Percentiles rank a stretch among this genome's conserved stretches.
These are phyloP conservation scores for Magallana gigas DNA, from an alignment of 1,140 invertebrate species.

Conservation along the genomic window DNA sequence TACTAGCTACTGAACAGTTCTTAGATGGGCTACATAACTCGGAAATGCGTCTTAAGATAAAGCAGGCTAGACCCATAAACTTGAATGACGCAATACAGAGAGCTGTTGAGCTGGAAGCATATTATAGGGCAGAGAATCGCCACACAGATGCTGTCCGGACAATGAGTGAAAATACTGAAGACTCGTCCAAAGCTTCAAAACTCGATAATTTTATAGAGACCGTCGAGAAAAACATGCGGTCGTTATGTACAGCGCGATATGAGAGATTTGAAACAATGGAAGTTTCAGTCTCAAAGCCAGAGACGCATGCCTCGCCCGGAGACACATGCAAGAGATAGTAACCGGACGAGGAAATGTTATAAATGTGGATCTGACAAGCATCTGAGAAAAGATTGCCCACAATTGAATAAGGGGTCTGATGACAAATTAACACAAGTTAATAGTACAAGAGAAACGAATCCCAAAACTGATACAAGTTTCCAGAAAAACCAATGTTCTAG, in stretches of 20 bases:
- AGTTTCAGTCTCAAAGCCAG: constrained; percentile 29
- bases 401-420: no score
- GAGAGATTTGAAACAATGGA: constrained; percentile 30
- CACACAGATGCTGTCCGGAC: background rate
- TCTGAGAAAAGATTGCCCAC: constrained; percentile 15
- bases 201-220: constrained; percentile 15
- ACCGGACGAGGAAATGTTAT: background rate
- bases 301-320: background rate
- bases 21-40: constrained; percentile 43
- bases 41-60: constrained; percentile 43
- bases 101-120: constrained; percentile 51
- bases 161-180: constrained; percentile 3
- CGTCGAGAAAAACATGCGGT: background rate
- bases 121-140: constrained; percentile 32
- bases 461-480: no score
- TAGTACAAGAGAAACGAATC: no score
- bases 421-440: no score
- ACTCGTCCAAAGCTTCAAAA: background rate
- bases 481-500: no score
- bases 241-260: constrained; percentile 26
- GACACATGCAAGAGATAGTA: background rate
- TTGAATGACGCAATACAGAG: background rate
- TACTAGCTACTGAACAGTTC: constrained; percentile 48
- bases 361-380: constrained; percentile 31
- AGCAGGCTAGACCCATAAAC: constrained; percentile 5